Base-by-base conservation (phyloP, 1,140 invertebrate species). In the Formica selysi region DNA sequence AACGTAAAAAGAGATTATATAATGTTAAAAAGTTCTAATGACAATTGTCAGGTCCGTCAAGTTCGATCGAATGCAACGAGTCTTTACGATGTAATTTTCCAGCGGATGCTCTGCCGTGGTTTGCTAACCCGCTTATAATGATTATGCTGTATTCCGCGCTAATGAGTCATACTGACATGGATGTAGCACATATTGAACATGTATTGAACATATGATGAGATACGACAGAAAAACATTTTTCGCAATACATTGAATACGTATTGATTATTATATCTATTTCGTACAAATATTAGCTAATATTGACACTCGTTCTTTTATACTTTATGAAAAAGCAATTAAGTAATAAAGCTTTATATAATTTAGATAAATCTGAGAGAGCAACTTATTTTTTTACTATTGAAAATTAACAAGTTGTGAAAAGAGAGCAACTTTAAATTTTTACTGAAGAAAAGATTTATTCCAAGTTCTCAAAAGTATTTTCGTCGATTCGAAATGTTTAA, bases 81-180 rank as follows among this genome's bases (percentile, higher is more conserved):
- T 86, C 86, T 26, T 61, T 64, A 61, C 86, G 78, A 87, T 74
- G 71, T 78, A 90, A 90, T 90, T 90, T 90, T 87, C 89, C 88
- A 87, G 88, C 80, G 89, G 81, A 87, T 90, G 86, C 80, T 13
- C 81, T 84, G 74, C 68, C 81, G 76, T 74, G 79, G 85, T 87
- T 74, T 90, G 88, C 89, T 90, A 90, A 90, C 86, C 86, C 80
- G 89, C 62, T 90, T 90, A 90, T 90, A 87, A 90, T 86, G 80
- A 90, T 90, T 90, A 87, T 74, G 71, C 54, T 64, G 73, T 87
- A 89, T 74, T 89, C 36, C 64, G 32, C 5, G 38, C 68, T 83
- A 83, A 83, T 68, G 68, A 74, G 54, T 74, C 79, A 22, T 54
- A 29, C 68, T 61, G 29, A 61, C 54, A 68, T 26, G 61, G 54